These are phyloP conservation scores for Mus spicilegus DNA, from an alignment of 2,113 vertebrate species.

Conservation along the genomic window DNA sequence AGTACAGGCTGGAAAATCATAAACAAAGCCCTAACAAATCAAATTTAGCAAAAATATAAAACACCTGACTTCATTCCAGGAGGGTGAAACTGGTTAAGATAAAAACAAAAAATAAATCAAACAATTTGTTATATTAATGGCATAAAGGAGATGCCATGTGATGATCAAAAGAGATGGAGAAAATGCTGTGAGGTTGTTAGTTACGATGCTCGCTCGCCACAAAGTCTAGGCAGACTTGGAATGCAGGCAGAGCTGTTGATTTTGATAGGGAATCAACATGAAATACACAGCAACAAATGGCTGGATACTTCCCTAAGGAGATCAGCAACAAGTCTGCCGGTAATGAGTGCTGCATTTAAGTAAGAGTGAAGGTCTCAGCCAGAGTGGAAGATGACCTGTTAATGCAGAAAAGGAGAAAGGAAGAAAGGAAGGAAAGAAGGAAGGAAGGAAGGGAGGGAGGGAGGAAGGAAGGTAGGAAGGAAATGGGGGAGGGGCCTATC, in stretches of 20 bases:
- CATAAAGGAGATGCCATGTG: background rate
- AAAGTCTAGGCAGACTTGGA: conserved; percentile 24
- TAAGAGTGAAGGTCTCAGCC: background rate
- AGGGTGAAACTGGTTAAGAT: background rate
- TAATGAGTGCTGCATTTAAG: background rate
- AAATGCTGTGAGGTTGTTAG: background rate
- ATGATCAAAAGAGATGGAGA: background rate
- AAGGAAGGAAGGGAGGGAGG: too few species aligned
- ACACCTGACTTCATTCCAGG: conserved; percentile 37
- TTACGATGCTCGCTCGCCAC: background rate
- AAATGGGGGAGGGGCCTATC: background rate
- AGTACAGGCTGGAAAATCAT: conserved; percentile 34
- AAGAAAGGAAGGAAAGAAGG: background rate
- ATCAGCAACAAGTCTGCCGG: background rate
- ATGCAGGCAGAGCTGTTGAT: background rate
- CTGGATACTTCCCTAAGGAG: background rate
- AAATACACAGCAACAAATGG: background rate
- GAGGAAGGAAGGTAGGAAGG: accelerated
- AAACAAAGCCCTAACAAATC: conserved; percentile 44
- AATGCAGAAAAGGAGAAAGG: background rate
- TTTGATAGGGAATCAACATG: background rate
- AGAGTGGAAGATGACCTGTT: background rate
- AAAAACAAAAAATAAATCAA: conserved; percentile 31
- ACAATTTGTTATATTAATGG: background rate
- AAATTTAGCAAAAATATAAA: conserved; percentile 37